A percentile compares a stretch with the other conserved stretches of the same genome.
These are phyloP conservation scores for Cheiracanthium punctorium DNA, from an alignment of 2,888 invertebrate species.

Conservation along the genomic window DNA sequence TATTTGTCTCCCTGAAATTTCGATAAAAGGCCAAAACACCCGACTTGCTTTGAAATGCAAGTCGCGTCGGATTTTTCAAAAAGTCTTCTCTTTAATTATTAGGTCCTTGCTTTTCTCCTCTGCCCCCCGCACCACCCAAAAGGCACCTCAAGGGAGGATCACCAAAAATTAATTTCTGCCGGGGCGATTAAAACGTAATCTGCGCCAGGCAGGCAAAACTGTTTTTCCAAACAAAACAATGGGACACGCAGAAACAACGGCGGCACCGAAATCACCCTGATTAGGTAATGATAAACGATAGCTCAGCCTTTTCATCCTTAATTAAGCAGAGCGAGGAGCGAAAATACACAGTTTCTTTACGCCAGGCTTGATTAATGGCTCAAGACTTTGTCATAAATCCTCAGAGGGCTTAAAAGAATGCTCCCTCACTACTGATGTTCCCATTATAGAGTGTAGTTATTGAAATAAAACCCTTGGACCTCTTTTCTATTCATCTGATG, in stretches of 20 bases:
- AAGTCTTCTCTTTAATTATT: conserved; percentile 54
- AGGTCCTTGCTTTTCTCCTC: conserved; percentile 3
- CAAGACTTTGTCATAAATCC: conserved; percentile 67
- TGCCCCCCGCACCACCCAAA: too few species aligned
- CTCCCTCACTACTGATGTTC: conserved; percentile 61
- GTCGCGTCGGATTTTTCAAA: background rate
- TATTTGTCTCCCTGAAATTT: background rate
- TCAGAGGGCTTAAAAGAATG: conserved; percentile 62
- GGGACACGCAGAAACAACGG: conserved; percentile 57
- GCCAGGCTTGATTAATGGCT: conserved; percentile 54
- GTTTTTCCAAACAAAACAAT: conserved; percentile 52
- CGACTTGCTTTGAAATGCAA: conserved; percentile 20
- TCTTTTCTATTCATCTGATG: conserved; percentile 55
- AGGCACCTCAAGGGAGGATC: conserved; percentile 35
- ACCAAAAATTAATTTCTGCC: conserved; percentile 60
- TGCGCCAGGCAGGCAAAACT: conserved; percentile 48
- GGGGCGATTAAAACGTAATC: conserved; percentile 65
- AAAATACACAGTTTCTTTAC: conserved; percentile 48
- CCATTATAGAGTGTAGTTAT: conserved; percentile 64
- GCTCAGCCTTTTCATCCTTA: conserved; percentile 66
- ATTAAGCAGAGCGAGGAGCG: conserved; percentile 54
- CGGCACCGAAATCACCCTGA: conserved; percentile 50
- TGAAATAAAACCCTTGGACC: conserved; percentile 62
- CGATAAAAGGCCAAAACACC: background rate
- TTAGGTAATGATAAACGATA: conserved; percentile 69